These are phyloP conservation scores for Drosophila tropicalis DNA, from an alignment of 1,140 invertebrate species.

Conservation along the genomic window DNA sequence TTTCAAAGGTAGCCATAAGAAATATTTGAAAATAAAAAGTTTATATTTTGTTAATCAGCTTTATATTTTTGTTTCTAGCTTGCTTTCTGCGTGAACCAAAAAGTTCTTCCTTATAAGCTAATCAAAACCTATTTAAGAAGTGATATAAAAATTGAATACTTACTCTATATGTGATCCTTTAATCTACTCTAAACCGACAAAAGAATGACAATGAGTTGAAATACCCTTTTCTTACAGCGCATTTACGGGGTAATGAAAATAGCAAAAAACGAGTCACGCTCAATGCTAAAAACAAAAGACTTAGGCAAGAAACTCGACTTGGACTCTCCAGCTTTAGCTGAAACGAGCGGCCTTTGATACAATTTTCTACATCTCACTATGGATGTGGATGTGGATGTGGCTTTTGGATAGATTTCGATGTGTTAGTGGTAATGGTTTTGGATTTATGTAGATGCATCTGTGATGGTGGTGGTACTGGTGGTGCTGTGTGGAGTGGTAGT, in stretches of 20 bases:
- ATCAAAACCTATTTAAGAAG: too few species aligned
- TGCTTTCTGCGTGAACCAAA: too few species aligned
- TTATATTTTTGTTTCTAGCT: too few species aligned
- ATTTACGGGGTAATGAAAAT: background rate
- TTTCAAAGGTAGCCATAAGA: too few species aligned
- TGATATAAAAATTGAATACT: too few species aligned
- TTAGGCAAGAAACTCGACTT: conserved; percentile 57
- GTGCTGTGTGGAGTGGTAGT: conserved; percentile 18
- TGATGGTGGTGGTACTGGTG: conserved; percentile 29
- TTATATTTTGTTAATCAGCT: too few species aligned
- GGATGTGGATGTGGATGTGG: conserved; percentile 17
- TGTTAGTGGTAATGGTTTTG: conserved; percentile 7
- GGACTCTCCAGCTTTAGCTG: conserved; percentile 20
- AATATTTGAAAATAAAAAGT: too few species aligned
- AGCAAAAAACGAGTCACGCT: conserved; percentile 79
- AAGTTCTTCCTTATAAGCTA: too few species aligned
- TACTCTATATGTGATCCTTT: too few species aligned
- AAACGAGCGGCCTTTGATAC: conserved; percentile 70
- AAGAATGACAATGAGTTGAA: too few species aligned
- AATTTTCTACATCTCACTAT: conserved; percentile 51
- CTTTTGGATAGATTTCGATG: conserved; percentile 3
- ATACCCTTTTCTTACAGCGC: background rate
- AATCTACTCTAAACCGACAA: too few species aligned
- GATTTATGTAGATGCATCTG: conserved; percentile 39
- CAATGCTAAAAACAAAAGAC: conserved; percentile 81